Percentiles rank a stretch among this genome's conserved stretches.
phyloP scores from a whole-genome alignment of 2,797 vertebrate species.

The Myripristis murdjan region DNA sequence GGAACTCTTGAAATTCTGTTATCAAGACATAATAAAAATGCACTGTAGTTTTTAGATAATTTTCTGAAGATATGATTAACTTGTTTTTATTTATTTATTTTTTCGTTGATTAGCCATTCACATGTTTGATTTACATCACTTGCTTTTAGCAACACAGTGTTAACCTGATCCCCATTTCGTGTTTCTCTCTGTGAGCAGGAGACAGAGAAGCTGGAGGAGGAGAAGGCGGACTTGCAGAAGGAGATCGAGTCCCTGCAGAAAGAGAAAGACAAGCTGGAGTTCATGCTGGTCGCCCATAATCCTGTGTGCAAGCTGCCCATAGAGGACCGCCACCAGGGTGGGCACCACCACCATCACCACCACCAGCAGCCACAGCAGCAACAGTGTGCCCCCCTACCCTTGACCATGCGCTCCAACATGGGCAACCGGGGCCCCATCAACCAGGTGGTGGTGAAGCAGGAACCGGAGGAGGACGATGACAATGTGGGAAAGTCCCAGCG shows the following conservation, averaged over 20 bases:
- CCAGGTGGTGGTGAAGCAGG: slow-evolving; percentile 95
- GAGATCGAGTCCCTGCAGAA: slow-evolving; percentile 97
- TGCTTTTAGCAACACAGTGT: background rate
- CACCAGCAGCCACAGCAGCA: slow-evolving; percentile 70
- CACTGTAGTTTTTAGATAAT: background rate
- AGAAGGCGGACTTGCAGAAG: slow-evolving; percentile 97
- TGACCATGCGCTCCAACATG: slow-evolving; percentile 86
- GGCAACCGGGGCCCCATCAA: slow-evolving; percentile 77
- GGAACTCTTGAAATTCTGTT: background rate
- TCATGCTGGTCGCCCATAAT: slow-evolving; percentile 98
- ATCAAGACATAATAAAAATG: too few relatives aligned
- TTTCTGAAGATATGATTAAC: background rate
- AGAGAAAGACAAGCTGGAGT: slow-evolving; percentile 99
- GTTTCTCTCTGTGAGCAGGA: slow-evolving; percentile 83
- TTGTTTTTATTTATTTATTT: background rate
- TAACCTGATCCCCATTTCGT: background rate
- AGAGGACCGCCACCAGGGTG: slow-evolving; percentile 86
- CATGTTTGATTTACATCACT: background rate
- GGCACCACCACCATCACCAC: slow-evolving; percentile 45
- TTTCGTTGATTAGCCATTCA: background rate
- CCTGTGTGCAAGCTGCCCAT: slow-evolving; percentile 95
- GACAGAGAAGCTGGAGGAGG: slow-evolving; percentile 97
- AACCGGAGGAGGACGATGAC: slow-evolving; percentile 88
- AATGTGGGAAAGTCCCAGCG: slow-evolving; percentile 88
- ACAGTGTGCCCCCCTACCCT: slow-evolving; percentile 86